Percentiles rank a stretch among this genome's conserved stretches.
Conservation (phyloP, 2,113 vertebrate genomes). For the Rhabdomys dilectus region DNA sequence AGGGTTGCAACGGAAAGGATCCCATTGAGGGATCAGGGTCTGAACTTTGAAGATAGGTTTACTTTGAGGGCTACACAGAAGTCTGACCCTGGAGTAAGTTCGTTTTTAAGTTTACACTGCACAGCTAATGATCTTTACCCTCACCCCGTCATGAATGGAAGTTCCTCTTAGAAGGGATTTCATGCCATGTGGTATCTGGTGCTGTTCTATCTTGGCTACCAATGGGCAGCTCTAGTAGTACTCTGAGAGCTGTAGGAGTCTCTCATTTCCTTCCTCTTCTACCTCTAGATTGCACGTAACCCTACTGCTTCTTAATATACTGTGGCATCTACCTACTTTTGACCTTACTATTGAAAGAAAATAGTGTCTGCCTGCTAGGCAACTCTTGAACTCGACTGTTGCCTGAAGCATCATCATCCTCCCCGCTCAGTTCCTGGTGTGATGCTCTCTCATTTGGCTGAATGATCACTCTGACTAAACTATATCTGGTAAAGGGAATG, state of each 20-base stretch:
- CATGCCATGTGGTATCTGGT: background rate
- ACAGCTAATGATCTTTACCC: background rate
- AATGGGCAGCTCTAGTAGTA: background rate
- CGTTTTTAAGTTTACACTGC: accelerated
- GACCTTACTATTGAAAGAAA: background rate
- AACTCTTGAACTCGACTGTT: background rate
- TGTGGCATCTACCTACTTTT: background rate
- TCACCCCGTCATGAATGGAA: too few relatives aligned
- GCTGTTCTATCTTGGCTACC: background rate
- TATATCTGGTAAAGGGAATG: background rate
- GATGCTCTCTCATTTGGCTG: background rate
- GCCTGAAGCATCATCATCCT: background rate
- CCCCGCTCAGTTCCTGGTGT: accelerated
- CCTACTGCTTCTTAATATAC: background rate
- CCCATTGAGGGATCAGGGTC: background rate
- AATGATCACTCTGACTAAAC: background rate
- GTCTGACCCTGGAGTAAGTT: background rate
- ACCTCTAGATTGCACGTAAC: accelerated
- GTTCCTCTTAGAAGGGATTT: background rate
- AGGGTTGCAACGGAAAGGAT: background rate
- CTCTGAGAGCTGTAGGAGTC: background rate
- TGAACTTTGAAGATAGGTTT: background rate
- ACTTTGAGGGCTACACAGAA: background rate
- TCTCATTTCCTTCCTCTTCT: background rate
- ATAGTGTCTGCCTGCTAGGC: background rate